Conservation (phyloP, 2,888 invertebrate species). For the Drosophila merina region DNA sequence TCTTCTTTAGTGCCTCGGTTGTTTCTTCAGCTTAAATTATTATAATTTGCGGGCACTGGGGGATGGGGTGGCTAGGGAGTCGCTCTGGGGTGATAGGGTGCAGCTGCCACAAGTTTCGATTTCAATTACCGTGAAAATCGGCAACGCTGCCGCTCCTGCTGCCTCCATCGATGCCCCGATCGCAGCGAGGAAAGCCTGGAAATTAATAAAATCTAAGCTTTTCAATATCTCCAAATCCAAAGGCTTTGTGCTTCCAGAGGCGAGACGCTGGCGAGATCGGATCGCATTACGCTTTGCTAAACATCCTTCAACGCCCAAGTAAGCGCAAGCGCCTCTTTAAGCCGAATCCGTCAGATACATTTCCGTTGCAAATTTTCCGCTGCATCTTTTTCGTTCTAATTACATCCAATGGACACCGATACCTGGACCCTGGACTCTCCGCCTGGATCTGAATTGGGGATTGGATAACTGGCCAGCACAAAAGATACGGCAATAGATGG, state of each 20-base stretch:
- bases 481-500: conserved; percentile 25
- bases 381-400: conserved; percentile 57
- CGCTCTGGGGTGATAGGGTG: conserved; percentile 29
- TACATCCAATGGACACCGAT: conserved; percentile 60
- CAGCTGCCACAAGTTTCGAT: conserved; percentile 61
- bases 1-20: not conserved
- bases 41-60: conserved; percentile 56
- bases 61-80: not conserved
- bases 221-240: not conserved
- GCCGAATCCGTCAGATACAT: conserved; percentile 73
- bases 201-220: not conserved
- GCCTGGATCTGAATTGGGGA: conserved; percentile 19
- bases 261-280: too few relatives aligned
- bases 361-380: conserved; percentile 48
- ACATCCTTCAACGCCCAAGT: conserved; percentile 62
- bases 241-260: too few relatives aligned
- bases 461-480: conserved; percentile 47
- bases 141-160: conserved; percentile 29
- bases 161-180: not conserved
- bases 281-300: conserved; percentile 58
- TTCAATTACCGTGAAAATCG: conserved; percentile 46
- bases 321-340: conserved; percentile 62
- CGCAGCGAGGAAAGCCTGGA: not conserved
- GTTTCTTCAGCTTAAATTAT: conserved; percentile 59
- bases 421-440: conserved; percentile 23